Evolutionary conservation across 1,140 invertebrate genomes (phyloP), one percentile per base, ranked within the genome.

Genomic region (Pseudomyrmex concolor): DNA sequence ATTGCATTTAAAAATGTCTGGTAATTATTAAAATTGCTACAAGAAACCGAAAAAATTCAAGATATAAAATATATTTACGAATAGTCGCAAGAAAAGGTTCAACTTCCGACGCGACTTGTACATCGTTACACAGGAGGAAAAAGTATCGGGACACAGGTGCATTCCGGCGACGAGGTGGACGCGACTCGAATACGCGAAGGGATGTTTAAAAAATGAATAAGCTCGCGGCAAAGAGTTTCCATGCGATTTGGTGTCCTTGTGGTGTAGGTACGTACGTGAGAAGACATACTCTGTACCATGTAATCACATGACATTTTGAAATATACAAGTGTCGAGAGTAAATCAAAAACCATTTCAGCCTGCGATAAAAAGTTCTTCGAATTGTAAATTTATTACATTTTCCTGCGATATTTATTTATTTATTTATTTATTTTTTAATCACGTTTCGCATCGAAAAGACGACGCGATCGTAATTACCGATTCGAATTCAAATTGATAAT

Each of bases 131-230:
- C 5, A 25, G 19, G 10, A 19, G 12, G 12, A 25, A 34, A 51
- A 76, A 76, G 5, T 54, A 51, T 76, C 7, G 10, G 48, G 12
- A 13, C 34, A 25, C 54, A 71, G 54, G 34, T 72, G 34, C 17
- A 72, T 72, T 13, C 34, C 10, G 68, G 54, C 68, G n/a, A 59
- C n/a, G 54, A 59, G 3, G 5, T 63, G 15, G 15, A 74, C 59
- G 45, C 45, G 59, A 63, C 15, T 63, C 15, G 22, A 72, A 72
- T 72, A 34, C 34, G 34, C 48, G 22, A 62, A 63, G 22, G 9
- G 19, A 74, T 34, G 45, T 74, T 63, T 64, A 34, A 17, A 54
- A 76, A 64, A 64, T 54, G 12, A 34, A 34, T 57, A 59, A 2
- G 34, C 1, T 34, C 5, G 17, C 17, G 34, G 34, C 59, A 9